These are phyloP conservation scores for Timema cristinae DNA, from an alignment of 2,888 invertebrate species.

Conservation along the genomic window DNA sequence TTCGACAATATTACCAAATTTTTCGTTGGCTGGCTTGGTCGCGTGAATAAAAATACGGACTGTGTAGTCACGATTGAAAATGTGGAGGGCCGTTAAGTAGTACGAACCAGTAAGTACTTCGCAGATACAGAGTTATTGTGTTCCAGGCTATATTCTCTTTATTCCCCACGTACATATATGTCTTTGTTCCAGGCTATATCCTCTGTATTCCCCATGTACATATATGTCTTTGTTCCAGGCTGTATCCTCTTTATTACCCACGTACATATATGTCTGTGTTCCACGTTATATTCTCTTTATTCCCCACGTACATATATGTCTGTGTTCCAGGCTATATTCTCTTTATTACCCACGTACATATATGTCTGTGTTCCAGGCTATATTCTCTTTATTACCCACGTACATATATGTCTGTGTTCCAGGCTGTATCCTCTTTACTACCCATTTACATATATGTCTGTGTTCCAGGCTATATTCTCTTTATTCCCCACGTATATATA, in stretches of 20 bases:
- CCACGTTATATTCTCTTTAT: conserved; percentile 50
- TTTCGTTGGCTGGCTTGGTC: too few species aligned
- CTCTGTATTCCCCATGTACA: conserved; percentile 15
- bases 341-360: conserved; percentile 41
- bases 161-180: conserved; percentile 44
- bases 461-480: conserved; percentile 63
- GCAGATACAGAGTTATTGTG: too few species aligned
- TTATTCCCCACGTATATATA: conserved; percentile 51
- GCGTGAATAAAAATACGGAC: too few species aligned
- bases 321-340: conserved; percentile 66
- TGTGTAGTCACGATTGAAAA: too few species aligned
- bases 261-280: conserved; percentile 62
- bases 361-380: conserved; percentile 71
- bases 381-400: neutral
- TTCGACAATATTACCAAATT: too few species aligned
- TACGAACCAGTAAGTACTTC: too few species aligned
- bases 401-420: conserved; percentile 70
- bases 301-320: conserved; percentile 47
- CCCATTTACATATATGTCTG: conserved; percentile 51
- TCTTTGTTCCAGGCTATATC: conserved; percentile 68
- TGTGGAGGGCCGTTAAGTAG: too few species aligned
- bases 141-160: too few species aligned
- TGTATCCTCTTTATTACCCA: neutral
- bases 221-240: conserved; percentile 75
- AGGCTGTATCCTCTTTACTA: conserved; percentile 42